Conservation (phyloP, 37 sponge, comb jelly and placozoan species). For the Diacarnus erythraeanus region DNA sequence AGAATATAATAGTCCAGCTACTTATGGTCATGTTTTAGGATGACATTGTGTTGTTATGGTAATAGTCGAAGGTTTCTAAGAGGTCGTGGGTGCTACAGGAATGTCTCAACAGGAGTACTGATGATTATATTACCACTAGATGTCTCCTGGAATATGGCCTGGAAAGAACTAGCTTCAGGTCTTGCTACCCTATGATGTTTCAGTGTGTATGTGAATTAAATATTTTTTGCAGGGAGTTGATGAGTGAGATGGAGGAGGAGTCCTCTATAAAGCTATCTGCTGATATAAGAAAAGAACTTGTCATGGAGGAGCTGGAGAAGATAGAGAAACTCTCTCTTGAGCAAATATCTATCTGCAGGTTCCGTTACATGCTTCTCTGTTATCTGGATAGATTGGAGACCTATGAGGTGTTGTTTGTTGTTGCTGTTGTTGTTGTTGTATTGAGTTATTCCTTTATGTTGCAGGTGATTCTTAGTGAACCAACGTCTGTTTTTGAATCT, state of each 20-base stretch:
- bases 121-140: constrained; percentile 38
- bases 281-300: not conserved
- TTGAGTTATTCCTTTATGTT: not conserved
- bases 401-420: constrained; percentile 45
- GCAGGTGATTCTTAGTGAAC: constrained; percentile 10
- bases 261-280: too few relatives aligned
- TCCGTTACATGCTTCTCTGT: constrained; percentile 38
- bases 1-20: too few relatives aligned
- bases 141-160: constrained; percentile 76
- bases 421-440: not conserved
- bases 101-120: constrained; percentile 55
- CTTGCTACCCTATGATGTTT: not conserved
- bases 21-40: not conserved
- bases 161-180: constrained; percentile 50
- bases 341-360: constrained; percentile 59
- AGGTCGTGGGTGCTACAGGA: constrained; percentile 66
- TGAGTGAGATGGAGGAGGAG: not conserved
- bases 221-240: not conserved
- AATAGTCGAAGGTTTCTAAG: constrained; percentile 57
- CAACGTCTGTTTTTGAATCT: not conserved
- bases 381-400: constrained; percentile 60
- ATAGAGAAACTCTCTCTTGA: constrained; percentile 4
- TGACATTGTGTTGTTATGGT: not conserved
- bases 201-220: constrained; percentile 7
- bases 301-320: not conserved